Conservation (phyloP, 2,113 vertebrate genomes). For the Ariopsis seemanni region DNA sequence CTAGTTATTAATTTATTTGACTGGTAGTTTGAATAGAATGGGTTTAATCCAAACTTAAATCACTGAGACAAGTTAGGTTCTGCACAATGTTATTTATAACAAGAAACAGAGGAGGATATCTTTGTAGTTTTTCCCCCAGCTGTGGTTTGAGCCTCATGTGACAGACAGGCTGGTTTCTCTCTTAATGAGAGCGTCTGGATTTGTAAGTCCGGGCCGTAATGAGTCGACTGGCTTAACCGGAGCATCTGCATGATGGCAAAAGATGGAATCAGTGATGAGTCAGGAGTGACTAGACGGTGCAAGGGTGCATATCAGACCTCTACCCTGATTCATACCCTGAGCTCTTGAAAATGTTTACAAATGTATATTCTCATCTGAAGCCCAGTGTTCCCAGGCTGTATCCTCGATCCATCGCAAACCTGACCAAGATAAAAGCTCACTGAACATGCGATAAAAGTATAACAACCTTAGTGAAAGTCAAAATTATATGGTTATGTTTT, state of each 20-base stretch:
- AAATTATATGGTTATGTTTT: neutral
- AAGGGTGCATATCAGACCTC: constrained; percentile 1
- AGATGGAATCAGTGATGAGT: neutral
- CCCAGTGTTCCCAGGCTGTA: neutral
- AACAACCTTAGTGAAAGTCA: neutral
- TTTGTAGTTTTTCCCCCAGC: constrained; percentile 2
- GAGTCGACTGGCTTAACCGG: neutral
- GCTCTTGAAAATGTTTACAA: neutral
- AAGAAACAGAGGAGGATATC: neutral
- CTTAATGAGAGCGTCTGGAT: neutral
- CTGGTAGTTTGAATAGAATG: neutral
- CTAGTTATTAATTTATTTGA: neutral
- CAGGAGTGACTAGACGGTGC: neutral
- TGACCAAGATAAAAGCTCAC: neutral
- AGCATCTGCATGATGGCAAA: neutral
- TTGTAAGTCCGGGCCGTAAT: neutral
- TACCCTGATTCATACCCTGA: neutral
- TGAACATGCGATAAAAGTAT: neutral
- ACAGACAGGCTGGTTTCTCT: neutral
- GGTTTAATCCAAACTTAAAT: neutral
- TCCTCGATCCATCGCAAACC: neutral
- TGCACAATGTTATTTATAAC: neutral
- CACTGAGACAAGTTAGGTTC: neutral
- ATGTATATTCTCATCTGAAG: neutral
- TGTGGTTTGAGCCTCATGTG: constrained; percentile 17